A percentile compares a stretch with the other conserved stretches of the same genome.
Evolutionary conservation across 2,888 invertebrate species (phyloP).

Genomic region (Papilio elwesi): DNA sequence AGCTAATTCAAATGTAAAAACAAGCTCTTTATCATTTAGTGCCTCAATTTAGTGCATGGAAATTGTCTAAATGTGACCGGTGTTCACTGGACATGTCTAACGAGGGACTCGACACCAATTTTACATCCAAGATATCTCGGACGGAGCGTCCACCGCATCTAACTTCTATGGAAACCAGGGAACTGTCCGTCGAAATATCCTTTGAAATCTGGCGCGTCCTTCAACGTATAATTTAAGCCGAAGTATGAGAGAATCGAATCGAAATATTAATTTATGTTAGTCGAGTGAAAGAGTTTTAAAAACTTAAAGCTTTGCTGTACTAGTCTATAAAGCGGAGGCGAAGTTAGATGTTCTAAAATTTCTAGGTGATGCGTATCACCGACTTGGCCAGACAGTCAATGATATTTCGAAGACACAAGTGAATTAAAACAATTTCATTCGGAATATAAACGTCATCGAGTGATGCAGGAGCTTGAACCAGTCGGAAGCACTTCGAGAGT

Average conservation of each 20-base stretch:
- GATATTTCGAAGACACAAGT: slow-evolving; percentile 32
- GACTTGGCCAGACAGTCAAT: slow-evolving; percentile 18
- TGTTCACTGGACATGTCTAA: slow-evolving; percentile 58
- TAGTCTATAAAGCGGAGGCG: slow-evolving; percentile 40
- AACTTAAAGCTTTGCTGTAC: slow-evolving; percentile 38
- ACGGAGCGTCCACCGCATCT: background rate
- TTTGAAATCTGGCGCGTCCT: slow-evolving; percentile 27
- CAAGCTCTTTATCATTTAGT: slow-evolving; percentile 82
- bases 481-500: background rate
- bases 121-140: slow-evolving; percentile 29
- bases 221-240: slow-evolving; percentile 31
- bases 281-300: slow-evolving; percentile 32
- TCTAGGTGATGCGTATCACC: slow-evolving; percentile 37
- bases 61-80: slow-evolving; percentile 66
- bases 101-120: slow-evolving; percentile 49
- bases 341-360: slow-evolving; percentile 30
- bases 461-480: background rate
- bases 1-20: slow-evolving; percentile 65
- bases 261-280: slow-evolving; percentile 30
- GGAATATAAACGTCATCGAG: slow-evolving; percentile 32
- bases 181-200: slow-evolving; percentile 33
- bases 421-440: slow-evolving; percentile 5
- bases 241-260: slow-evolving; percentile 19
- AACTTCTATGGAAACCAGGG: slow-evolving; percentile 38
- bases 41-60: slow-evolving; percentile 76